Conservation (phyloP, 2,113 vertebrate species). For the Rattus rattus region DNA sequence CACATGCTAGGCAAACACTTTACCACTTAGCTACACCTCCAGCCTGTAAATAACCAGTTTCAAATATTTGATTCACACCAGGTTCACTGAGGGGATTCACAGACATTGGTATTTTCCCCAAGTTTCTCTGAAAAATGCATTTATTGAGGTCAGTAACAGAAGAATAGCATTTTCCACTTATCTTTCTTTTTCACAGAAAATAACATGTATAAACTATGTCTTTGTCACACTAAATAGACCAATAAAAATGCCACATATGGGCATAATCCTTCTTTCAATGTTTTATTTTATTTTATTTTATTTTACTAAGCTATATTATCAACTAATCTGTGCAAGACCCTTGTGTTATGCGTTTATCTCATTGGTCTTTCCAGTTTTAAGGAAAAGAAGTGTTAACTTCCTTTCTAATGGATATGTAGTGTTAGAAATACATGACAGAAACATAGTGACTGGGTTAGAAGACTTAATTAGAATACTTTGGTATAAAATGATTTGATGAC, state of each 20-base stretch:
- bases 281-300: background rate
- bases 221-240: background rate
- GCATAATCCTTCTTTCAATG: background rate
- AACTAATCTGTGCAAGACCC: background rate
- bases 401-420: background rate
- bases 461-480: slow-evolving; percentile 44
- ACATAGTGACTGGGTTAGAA: slow-evolving; percentile 1
- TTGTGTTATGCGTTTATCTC: slow-evolving; percentile 9
- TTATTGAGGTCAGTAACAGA: background rate
- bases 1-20: background rate
- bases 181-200: slow-evolving; percentile 4
- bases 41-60: background rate
- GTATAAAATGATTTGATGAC: slow-evolving; percentile 35
- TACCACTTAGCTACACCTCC: background rate
- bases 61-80: background rate
- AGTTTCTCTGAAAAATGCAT: background rate
- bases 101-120: slow-evolving; percentile 13
- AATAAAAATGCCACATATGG: background rate
- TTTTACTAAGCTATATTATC: background rate
- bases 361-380: slow-evolving; percentile 17
- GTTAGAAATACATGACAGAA: slow-evolving; percentile 47
- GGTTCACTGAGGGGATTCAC: slow-evolving; percentile 20
- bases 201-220: slow-evolving; percentile 10
- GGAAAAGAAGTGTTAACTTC: background rate
- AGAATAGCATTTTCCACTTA: background rate